phyloP scores from a whole-genome alignment of 2,888 invertebrate genomes.

The Physocephala rufipes region DNA sequence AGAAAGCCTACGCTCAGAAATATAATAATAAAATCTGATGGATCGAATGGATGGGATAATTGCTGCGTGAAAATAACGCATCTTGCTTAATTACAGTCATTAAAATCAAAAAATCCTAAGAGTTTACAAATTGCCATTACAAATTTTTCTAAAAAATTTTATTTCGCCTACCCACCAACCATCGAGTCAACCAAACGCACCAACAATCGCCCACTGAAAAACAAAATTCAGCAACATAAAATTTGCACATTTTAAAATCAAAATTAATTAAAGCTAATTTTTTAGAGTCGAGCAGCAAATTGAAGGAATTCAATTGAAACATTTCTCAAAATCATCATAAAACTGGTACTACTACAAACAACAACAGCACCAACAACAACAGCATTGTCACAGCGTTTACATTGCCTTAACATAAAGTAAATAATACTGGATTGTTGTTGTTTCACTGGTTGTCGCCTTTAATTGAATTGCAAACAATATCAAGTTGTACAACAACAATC shows the following conservation, averaged over 20 bases:
- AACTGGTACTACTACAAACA: constrained; percentile 4
- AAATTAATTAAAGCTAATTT: constrained; percentile 36
- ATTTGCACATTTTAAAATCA: constrained; percentile 15
- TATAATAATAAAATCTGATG: no score
- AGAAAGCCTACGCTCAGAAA: neutral
- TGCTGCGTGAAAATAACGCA: constrained; percentile 17
- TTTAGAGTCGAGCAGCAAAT: constrained; percentile 26
- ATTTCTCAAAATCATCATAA: constrained; percentile 28
- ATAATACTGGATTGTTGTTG: neutral
- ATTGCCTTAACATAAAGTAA: neutral
- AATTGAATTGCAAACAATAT: constrained; percentile 25
- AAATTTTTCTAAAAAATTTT: neutral
- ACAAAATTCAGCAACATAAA: neutral
- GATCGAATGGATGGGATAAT: no score
- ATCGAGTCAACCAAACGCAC: no score
- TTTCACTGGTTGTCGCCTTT: constrained; percentile 6
- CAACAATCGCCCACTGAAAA: no score
- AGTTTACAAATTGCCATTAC: no score
- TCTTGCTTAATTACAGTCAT: no score
- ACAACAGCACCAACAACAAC: constrained; percentile 19
- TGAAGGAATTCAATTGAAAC: constrained; percentile 31
- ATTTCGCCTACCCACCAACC: no score
- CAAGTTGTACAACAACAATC: neutral
- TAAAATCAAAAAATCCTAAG: neutral
- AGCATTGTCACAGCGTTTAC: constrained; percentile 1